Evolutionary conservation across 2,888 invertebrate genomes (phyloP), one percentile per base, ranked within the genome.

Genomic region (Drosophila stalkeri): DNA sequence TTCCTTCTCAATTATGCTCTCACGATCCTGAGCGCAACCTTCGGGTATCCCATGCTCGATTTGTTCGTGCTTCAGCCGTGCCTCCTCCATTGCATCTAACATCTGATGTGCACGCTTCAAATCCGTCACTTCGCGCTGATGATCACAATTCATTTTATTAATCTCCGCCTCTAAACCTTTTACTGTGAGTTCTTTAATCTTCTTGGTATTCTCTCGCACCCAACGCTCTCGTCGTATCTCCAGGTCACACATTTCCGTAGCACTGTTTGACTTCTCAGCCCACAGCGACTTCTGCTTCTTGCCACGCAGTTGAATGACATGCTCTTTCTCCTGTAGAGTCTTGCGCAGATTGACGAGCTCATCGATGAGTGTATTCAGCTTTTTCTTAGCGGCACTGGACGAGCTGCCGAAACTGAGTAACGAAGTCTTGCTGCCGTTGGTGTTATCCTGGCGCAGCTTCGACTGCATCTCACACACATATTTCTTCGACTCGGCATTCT

Each of bases 91-190:
- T 88, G 97, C 94, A 81, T 97, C 96, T 0, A 95, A 93, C 64
- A 95, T 94, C 81, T 96, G 95, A 81, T 95, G 95, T 0, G 94
- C 88, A 52, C 92, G 86, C 68, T 92, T 93, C 3, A 93, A 65
- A 47, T 93, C 95, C 0, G 94, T 94, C 60, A 96, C 91, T 88
- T 96, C 95, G 63, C 95, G 94, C 88, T 95, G 95, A 89, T 96
- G 96, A 2, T 95, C 94, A 23, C 95, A 95, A 39, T 96, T 95
- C 96, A 97, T 96, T 82, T 95, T 96, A 31, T 96, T 95, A 4
- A 98, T 94, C 92, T 98, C 97, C 0, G 96, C 96, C 92, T 97
- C 97, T n/a, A 98, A 92, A 0, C 97, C 97, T 93, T 97, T 97
- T 0, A 97, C 96, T 6, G 97, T 97, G 88, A 97, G 93, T 91